Base-by-base conservation (phyloP, 2,113 vertebrate genomes). In the Athene noctua region DNA sequence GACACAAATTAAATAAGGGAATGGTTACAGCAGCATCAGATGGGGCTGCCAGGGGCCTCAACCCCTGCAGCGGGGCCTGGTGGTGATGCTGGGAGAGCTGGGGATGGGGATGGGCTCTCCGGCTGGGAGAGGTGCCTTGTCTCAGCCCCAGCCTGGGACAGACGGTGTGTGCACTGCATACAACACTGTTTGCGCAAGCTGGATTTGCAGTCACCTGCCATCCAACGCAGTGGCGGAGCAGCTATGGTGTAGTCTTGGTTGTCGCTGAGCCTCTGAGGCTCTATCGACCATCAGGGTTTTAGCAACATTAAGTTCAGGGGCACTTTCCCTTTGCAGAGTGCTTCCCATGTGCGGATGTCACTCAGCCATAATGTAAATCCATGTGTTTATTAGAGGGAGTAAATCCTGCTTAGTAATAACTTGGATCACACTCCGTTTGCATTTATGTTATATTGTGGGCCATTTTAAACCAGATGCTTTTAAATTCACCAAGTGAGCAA, bases 331-430 rank as follows among this genome's bases (percentile, higher is more conserved):
- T 96, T 65, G 8, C 75, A 75, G 72, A 82, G 66, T 46, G 42
- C 47, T 83, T 80, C 57, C 19, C 29, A 5, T 58, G 81, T 63
- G 54, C 57, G 49, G 44, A 16, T 84, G 40, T 71, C 78, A 52
- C 62, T 94, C 86, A 85, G 62, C 54, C 6, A 0, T 70, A 46
- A 84, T 32, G 46, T 84, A 95, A 92, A 96, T 94, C 86, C 65
- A 65, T 75, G 52, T 44, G 68, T 63, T 94, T 91, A 87, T 75
- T 65, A 78, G 68, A 91, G 65, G 57, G 70, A 91, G 54, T 66
- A 88, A 95, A 94, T 94, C 70, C 92, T 75, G 21, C 66, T 79
- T 62, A 62, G 62, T 70, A 87, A 74, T 94, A 87, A 75, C 81
- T 92, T 87, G 70, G 66, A 65, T 91, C 26, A 11, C 4, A 2